Evolutionary conservation across 1,140 invertebrate species (phyloP), one percentile per base, ranked within the genome.

Genomic region (Pollicipes pollicipes): DNA sequence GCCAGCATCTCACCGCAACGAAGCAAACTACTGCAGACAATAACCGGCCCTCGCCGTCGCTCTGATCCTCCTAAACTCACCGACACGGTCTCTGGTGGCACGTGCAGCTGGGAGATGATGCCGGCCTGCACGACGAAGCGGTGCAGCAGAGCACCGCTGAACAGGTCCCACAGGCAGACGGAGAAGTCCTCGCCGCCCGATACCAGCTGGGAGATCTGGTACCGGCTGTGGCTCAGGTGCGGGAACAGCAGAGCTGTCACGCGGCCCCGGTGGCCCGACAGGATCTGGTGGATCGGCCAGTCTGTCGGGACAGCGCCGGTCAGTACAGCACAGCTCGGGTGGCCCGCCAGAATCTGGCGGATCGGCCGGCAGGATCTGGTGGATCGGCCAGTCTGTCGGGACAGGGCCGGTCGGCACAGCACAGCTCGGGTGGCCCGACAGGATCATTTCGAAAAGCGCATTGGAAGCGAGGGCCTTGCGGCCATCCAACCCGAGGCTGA

Each of bases 161-260:
- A 93, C 70, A 99, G 83, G 80, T 99, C 96, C 97, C 97, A 99
- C 0, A 99, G 82, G 76, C 93, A 95, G 6, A 99, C 93, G 0
- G 95, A 94, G 80, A 99, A 99, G 79, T 99, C 97, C 26, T 95
- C 90, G 2, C 95, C 95, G 28, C 97, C 97, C 0, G 95, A 98
- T 0, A 99, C 86, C 24, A 99, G 81, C 80, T 94, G 88, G 6
- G 88, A 84, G 72, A 91, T 88, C 77, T 99, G 95, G 78, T 98
- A 99, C 72, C 95, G 87, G n/a, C 6, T 10, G 63, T 24, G 88
- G 26, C 93, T 87, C 77, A 95, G 89, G 76, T 97, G 89, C 21
- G 97, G 97, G 79, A 98, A 98, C 0, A 98, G 80, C 2, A 99
- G 81, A 78, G 93, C 97, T 77, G 95, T 99, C 0, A 99, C 95